Percentiles rank a stretch among this genome's conserved stretches.
Conservation (phyloP, 35 echinoderm and acorn worm species). For the Anneissia japonica region DNA sequence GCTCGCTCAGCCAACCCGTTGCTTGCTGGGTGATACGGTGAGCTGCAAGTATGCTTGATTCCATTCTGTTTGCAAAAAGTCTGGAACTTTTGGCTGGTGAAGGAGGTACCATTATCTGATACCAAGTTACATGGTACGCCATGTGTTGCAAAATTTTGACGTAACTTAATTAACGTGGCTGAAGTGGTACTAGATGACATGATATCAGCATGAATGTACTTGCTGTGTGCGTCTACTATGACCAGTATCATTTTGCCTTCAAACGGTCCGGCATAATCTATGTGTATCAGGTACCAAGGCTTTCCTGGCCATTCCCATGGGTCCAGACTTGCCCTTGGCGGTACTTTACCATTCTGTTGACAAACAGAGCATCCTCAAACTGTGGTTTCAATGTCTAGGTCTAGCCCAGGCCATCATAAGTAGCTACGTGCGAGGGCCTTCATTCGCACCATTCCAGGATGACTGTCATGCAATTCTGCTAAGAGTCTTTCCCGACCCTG, state of each 20-base stretch:
- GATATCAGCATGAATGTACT: neutral
- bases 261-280: constrained; percentile 27
- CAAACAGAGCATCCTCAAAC: constrained; percentile 10
- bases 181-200: neutral
- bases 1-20: constrained; percentile 12
- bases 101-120: constrained; percentile 28
- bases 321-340: neutral
- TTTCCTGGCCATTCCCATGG: constrained; percentile 16
- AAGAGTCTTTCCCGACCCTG: constrained; percentile 32
- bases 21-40: constrained; percentile 30
- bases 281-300: constrained; percentile 4
- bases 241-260: constrained; percentile 12
- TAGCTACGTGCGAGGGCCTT: constrained; percentile 66
- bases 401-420: constrained; percentile 54
- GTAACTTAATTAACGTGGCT: neutral
- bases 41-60: neutral
- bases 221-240: neutral
- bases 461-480: constrained; percentile 47
- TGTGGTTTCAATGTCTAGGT: constrained; percentile 16
- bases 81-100: constrained; percentile 20
- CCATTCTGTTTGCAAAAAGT: constrained; percentile 19
- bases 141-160: constrained; percentile 17
- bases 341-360: neutral
- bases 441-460: constrained; percentile 51
- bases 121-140: constrained; percentile 16